These are phyloP conservation scores for Danio kyathit DNA, from an alignment of 2,797 vertebrate genomes.

Conservation along the genomic window DNA sequence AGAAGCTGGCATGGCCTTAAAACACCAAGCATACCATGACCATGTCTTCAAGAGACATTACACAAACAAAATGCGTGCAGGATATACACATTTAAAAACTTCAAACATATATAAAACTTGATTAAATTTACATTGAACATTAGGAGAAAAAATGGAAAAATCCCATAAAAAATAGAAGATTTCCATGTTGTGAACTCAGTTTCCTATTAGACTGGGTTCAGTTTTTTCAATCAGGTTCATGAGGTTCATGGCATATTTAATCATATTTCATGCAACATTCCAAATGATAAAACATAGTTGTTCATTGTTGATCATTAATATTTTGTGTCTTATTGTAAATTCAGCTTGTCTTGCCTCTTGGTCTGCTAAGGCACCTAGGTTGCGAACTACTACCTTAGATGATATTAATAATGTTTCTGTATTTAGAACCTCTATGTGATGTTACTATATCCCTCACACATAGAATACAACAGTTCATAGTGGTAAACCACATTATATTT, in stretches of 20 bases:
- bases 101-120: too few species aligned
- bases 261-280: background rate
- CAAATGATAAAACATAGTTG: background rate
- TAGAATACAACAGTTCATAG: slow-evolving; percentile 2
- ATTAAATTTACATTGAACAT: too few species aligned
- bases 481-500: slow-evolving; percentile 7
- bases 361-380: background rate
- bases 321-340: background rate
- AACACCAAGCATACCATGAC: too few species aligned
- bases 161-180: too few species aligned
- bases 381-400: background rate
- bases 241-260: background rate
- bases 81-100: too few species aligned
- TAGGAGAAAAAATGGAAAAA: too few species aligned
- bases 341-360: background rate
- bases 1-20: too few species aligned
- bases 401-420: slow-evolving; percentile 1
- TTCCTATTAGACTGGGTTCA: too few species aligned
- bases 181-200: too few species aligned
- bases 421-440: slow-evolving; percentile 8
- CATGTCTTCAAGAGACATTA: too few species aligned
- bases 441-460: background rate
- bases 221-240: too few species aligned
- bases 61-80: too few species aligned
- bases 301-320: background rate